Evolutionary conservation across 2,113 vertebrate genomes (phyloP).

Genomic region (Recurvirostra avosetta): DNA sequence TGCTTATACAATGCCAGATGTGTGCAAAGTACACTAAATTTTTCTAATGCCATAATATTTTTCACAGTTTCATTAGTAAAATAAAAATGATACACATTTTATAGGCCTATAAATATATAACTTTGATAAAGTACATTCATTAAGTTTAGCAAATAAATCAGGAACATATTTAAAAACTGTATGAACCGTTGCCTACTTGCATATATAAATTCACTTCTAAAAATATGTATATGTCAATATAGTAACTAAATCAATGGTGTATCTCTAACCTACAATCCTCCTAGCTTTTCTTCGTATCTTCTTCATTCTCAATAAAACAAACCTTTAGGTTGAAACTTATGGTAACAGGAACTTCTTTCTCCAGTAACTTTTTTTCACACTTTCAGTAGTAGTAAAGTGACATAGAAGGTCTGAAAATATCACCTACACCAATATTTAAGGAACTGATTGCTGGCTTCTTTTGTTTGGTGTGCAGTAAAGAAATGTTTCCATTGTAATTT

Average conservation of each 20-base stretch:
- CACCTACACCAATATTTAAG: neutral
- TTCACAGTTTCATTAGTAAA: neutral
- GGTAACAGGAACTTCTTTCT: neutral
- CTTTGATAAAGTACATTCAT: neutral
- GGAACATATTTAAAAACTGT: neutral
- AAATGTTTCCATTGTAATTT: neutral
- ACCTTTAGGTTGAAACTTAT: neutral
- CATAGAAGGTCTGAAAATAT: neutral
- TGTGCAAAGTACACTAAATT: neutral
- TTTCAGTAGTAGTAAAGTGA: neutral
- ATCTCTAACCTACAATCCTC: neutral
- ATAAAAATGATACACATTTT: neutral
- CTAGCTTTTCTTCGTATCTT: neutral
- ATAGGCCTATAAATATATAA: neutral
- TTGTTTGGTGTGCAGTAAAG: neutral
- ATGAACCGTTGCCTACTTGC: neutral
- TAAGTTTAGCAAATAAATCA: neutral
- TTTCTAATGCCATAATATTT: neutral
- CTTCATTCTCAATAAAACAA: neutral
- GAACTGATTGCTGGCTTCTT: neutral
- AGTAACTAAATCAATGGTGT: neutral
- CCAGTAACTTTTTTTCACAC: neutral
- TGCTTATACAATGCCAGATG: neutral
- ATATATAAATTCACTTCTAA: neutral
- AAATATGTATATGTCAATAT: neutral